Percentiles rank a stretch among this genome's conserved stretches.
Conservation (phyloP, 2,113 vertebrate species). For the Glaucomys volans region DNA sequence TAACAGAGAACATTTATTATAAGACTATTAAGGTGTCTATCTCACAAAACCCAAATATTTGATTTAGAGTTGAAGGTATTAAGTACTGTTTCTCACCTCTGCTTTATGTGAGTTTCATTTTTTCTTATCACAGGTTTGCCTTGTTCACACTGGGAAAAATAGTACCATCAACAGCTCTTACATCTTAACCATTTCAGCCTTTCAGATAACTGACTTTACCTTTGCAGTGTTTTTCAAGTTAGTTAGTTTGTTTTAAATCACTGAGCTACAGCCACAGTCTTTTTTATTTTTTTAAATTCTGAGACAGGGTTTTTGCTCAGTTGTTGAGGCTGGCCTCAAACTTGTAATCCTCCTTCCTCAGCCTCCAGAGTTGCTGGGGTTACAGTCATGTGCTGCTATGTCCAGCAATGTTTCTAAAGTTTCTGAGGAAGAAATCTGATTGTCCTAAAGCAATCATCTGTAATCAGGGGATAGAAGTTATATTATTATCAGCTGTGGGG, state of each 20-base stretch:
- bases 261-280: too few species aligned
- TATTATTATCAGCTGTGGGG: background rate
- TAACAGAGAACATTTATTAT: conserved; percentile 46
- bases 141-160: conserved; percentile 34
- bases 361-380: too few species aligned
- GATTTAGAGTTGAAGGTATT: background rate
- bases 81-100: conserved; percentile 40
- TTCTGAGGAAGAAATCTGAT: conserved; percentile 53
- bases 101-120: conserved; percentile 58
- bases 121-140: background rate
- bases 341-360: too few species aligned
- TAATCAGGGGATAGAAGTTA: background rate
- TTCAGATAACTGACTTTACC: conserved; percentile 56
- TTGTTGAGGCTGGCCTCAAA: too few species aligned
- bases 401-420: conserved; percentile 4
- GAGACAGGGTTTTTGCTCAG: too few species aligned
- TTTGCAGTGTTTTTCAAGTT: conserved; percentile 36
- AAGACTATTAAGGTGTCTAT: background rate
- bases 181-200: conserved; percentile 35
- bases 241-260: too few species aligned
- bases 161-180: conserved; percentile 27
- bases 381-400: too few species aligned
- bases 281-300: too few species aligned
- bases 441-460: background rate
- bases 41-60: conserved; percentile 43